A percentile compares a stretch with the other conserved stretches of the same genome.
These are phyloP conservation scores for Neocrepidodera transversa DNA, from an alignment of 2,888 invertebrate genomes.

Conservation along the genomic window DNA sequence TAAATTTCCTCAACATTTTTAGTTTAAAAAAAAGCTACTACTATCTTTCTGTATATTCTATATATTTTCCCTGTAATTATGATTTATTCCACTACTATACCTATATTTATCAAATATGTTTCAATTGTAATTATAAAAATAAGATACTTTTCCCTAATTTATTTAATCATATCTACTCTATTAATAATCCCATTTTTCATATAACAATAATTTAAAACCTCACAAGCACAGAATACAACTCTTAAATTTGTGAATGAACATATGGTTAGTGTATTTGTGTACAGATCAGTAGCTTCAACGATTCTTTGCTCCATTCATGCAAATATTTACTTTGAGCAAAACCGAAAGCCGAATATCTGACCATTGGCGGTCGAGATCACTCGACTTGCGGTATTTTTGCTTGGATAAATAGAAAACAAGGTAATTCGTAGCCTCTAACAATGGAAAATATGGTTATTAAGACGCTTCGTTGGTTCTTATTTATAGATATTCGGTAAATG, in stretches of 20 bases:
- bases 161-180: too few relatives aligned
- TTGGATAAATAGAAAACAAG: slow-evolving; percentile 25
- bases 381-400: slow-evolving; percentile 27
- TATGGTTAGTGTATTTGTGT: slow-evolving; percentile 17
- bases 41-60: too few relatives aligned
- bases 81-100: too few relatives aligned
- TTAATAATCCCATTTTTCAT: slow-evolving; percentile 16
- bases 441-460: slow-evolving; percentile 25
- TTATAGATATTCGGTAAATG: background rate
- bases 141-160: too few relatives aligned
- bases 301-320: slow-evolving; percentile 35
- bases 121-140: too few relatives aligned
- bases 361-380: slow-evolving; percentile 23
- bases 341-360: slow-evolving; percentile 29
- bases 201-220: slow-evolving; percentile 11
- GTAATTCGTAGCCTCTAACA: slow-evolving; percentile 16
- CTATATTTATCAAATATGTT: too few relatives aligned
- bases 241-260: slow-evolving; percentile 11
- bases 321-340: slow-evolving; percentile 36
- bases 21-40: too few relatives aligned
- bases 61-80: too few relatives aligned
- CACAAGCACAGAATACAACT: background rate
- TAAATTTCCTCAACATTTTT: too few relatives aligned
- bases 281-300: slow-evolving; percentile 22
- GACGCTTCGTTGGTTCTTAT: slow-evolving; percentile 7